A percentile compares a stretch with the other conserved stretches of the same genome.
Conservation (phyloP, 2,797 vertebrate genomes). For the Carduelis carduelis region DNA sequence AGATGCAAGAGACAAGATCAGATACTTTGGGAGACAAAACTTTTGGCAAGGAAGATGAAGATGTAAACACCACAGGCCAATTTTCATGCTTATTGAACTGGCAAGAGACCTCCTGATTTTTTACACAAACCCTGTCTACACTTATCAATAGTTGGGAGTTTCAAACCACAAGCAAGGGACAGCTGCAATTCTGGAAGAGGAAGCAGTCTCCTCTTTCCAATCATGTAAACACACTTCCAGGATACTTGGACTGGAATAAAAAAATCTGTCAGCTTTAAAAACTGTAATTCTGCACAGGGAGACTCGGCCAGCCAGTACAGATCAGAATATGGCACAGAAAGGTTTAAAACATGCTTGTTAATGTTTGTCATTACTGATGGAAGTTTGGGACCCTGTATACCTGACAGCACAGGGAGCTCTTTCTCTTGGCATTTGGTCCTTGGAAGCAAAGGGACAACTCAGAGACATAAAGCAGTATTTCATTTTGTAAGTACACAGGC, state of each 20-base stretch:
- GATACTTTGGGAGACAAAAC: not conserved
- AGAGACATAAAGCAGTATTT: not conserved
- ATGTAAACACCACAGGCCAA: not conserved
- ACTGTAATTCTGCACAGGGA: accelerated
- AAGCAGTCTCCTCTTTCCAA: not conserved
- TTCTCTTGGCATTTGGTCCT: not conserved
- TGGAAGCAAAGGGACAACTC: not conserved
- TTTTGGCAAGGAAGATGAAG: not conserved
- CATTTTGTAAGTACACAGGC: accelerated
- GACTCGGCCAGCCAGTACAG: accelerated
- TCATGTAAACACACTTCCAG: not conserved
- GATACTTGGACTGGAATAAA: not conserved
- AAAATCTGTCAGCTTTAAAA: not conserved
- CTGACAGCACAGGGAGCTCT: not conserved
- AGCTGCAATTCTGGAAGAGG: not conserved
- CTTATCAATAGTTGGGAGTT: not conserved
- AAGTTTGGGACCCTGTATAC: not conserved
- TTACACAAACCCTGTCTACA: not conserved
- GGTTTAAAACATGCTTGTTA: accelerated
- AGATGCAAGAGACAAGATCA: not conserved
- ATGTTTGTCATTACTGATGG: accelerated
- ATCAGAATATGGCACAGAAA: not conserved
- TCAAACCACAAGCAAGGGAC: not conserved
- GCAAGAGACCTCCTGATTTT: not conserved
- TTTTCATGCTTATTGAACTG: not conserved